Evolutionary conservation across 2,888 invertebrate genomes (phyloP), one percentile per base, ranked within the genome.

Genomic region (Lomographa bimaculata): DNA sequence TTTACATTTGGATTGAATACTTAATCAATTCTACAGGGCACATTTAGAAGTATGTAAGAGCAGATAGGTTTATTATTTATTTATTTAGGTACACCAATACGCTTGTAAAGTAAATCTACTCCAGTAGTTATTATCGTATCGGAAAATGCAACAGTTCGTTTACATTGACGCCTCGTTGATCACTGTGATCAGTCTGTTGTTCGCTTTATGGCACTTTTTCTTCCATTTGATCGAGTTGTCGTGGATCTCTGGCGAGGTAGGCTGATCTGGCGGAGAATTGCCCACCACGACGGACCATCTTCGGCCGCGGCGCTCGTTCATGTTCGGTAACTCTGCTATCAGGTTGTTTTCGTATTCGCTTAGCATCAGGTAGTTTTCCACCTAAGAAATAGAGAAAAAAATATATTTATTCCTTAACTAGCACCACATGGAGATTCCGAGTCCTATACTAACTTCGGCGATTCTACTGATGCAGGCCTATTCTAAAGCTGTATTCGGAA

Each of bases 341-440:
- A 95, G 82, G 75, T 95, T 95, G 83, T 95, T 95, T 74, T 96
- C 95, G 76, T 95, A 95, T 77, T 96, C 96, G 63, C 95, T 95
- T 50, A 95, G 90, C 95, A 96, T 95, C 61, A 96, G 85, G 74
- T 95, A 95, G 83, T 95, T 95, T 77, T 96, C 95, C 51, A 95
- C 93, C 90, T 91, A 81, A 46, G 56, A 60, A 25, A 14, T 14
- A n/a, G n/a, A n/a, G n/a, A n/a, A n/a, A n/a, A n/a, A n/a, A n/a
- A n/a, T n/a, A n/a, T n/a, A n/a, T n/a, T n/a, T n/a, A n/a, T n/a
- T n/a, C n/a, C n/a, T n/a, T n/a, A n/a, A n/a, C n/a, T n/a, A n/a
- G n/a, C n/a, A n/a, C n/a, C n/a, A n/a, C n/a, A n/a, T n/a, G n/a
- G n/a, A n/a, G n/a, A n/a, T n/a, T n/a, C n/a, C n/a, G n/a, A n/a